Evolutionary conservation across 2,888 invertebrate genomes (phyloP).

Genomic region (Taenaris catops): DNA sequence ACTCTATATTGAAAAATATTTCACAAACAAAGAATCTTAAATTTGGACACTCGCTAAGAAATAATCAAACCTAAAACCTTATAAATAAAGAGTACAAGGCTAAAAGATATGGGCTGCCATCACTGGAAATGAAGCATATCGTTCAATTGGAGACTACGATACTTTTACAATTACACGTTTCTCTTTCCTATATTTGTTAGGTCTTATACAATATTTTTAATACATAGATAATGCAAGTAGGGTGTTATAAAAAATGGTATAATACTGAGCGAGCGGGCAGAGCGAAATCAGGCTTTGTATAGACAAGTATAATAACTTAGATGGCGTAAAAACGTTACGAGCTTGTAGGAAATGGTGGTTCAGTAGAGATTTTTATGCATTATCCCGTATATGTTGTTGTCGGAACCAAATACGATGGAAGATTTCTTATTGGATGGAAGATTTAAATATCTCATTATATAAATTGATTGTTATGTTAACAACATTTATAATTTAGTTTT

Average conservation of each 20-base stretch:
- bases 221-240: conserved; percentile 39
- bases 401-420: no score
- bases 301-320: conserved; percentile 47
- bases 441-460: no score
- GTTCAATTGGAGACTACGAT: conserved; percentile 74
- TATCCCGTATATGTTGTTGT: conserved; percentile 11
- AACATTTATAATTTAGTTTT: no score
- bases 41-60: conserved; percentile 3
- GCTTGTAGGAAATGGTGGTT: conserved; percentile 69
- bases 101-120: conserved; percentile 60
- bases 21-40: conserved; percentile 1
- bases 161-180: conserved; percentile 70
- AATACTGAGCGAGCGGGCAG: conserved; percentile 50
- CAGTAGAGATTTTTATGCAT: conserved; percentile 20
- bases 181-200: conserved; percentile 76
- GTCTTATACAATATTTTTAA: conserved; percentile 71
- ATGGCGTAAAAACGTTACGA: conserved; percentile 52
- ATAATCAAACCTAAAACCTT: background rate
- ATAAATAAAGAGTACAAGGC: conserved; percentile 33
- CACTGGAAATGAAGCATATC: conserved; percentile 77
- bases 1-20: no score
- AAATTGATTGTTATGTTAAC: no score
- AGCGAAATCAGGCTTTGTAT: conserved; percentile 47
- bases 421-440: no score
- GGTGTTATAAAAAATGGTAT: conserved; percentile 36